Conservation (phyloP, 2,113 vertebrate species). For the Isichthys henryi region DNA sequence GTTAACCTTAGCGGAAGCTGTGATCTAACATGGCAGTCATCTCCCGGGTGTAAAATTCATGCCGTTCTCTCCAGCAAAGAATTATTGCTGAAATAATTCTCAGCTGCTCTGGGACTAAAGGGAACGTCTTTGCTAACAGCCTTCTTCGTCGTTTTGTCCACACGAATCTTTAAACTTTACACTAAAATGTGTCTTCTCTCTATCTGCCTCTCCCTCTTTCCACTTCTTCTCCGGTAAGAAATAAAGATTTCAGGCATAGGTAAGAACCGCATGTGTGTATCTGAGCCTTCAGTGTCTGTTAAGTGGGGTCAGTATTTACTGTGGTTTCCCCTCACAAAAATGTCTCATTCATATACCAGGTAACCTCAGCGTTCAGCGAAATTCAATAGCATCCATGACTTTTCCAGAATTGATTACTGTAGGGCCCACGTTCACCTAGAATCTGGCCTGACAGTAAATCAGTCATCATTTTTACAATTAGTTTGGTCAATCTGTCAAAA, state of each 20-base stretch:
- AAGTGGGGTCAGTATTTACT: neutral
- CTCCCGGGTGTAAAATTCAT: slow-evolving; percentile 23
- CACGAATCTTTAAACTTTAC: neutral
- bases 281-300: neutral
- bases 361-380: neutral
- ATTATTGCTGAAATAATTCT: slow-evolving; percentile 18
- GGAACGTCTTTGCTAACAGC: neutral
- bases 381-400: neutral
- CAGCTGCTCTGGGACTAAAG: slow-evolving; percentile 15
- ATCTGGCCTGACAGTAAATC: slow-evolving; percentile 3
- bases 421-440: neutral
- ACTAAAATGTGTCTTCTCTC: slow-evolving; percentile 11
- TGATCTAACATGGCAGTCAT: slow-evolving; percentile 15
- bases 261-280: slow-evolving; percentile 61
- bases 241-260: slow-evolving; percentile 99
- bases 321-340: neutral
- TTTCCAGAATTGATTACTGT: neutral
- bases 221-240: slow-evolving; percentile 79
- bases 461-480: neutral
- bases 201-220: slow-evolving; percentile 42
- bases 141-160: slow-evolving; percentile 35
- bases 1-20: slow-evolving; percentile 30
- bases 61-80: slow-evolving; percentile 33
- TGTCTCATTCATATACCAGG: neutral
- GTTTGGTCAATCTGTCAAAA: neutral